Evolutionary conservation across 2,113 vertebrate genomes (phyloP).

Genomic region (Scomber colias): DNA sequence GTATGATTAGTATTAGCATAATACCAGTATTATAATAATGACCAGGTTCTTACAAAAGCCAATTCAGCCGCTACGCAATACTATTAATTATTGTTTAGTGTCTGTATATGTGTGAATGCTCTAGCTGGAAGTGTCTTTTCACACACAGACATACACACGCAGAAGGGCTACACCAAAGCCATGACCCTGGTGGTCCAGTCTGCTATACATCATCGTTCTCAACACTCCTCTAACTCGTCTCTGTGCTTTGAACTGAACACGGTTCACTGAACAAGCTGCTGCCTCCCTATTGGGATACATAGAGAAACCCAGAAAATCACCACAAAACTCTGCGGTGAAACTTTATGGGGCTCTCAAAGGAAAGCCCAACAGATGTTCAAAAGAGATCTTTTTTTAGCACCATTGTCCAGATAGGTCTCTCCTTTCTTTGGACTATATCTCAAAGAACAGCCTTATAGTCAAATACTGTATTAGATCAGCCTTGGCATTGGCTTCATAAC

Average conservation of each 20-base stretch:
- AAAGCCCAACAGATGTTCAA: slow-evolving; percentile 80
- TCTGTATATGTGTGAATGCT: not conserved
- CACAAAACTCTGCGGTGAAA: slow-evolving; percentile 75
- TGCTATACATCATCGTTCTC: slow-evolving; percentile 79
- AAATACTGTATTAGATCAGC: slow-evolving; percentile 37
- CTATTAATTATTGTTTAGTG: slow-evolving; percentile 53
- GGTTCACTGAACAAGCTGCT: slow-evolving; percentile 78
- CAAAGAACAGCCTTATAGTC: slow-evolving; percentile 2
- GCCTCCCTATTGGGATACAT: slow-evolving; percentile 76
- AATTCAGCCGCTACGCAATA: slow-evolving; percentile 15
- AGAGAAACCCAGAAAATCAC: slow-evolving; percentile 73
- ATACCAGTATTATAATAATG: slow-evolving; percentile 32
- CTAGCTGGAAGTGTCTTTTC: slow-evolving; percentile 16
- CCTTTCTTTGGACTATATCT: slow-evolving; percentile 26
- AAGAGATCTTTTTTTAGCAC: slow-evolving; percentile 41
- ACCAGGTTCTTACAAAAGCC: slow-evolving; percentile 23
- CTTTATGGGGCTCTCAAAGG: slow-evolving; percentile 80
- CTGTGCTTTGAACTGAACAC: slow-evolving; percentile 81
- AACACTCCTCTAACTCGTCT: slow-evolving; percentile 73
- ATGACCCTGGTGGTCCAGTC: slow-evolving; percentile 78
- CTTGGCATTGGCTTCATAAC: slow-evolving; percentile 29
- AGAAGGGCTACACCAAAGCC: slow-evolving; percentile 61
- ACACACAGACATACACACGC: slow-evolving; percentile 5
- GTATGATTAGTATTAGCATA: slow-evolving; percentile 31
- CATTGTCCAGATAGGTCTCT: slow-evolving; percentile 48